These are phyloP conservation scores for Paracanthobrama guichenoti DNA, from an alignment of 2,113 vertebrate species.

Conservation along the genomic window DNA sequence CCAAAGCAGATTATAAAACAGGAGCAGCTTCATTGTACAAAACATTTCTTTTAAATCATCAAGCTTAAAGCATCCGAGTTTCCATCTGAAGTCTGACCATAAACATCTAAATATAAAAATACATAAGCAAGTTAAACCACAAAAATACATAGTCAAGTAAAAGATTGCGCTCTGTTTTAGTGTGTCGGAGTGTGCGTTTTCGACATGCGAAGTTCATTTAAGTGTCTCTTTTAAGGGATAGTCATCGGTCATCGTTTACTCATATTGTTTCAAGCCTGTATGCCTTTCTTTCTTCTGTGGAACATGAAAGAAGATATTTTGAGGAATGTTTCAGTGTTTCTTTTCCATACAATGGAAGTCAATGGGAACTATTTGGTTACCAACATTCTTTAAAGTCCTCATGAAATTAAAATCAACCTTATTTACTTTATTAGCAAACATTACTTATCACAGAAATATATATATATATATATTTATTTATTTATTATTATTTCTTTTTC, in stretches of 20 bases:
- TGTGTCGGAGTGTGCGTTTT: background rate
- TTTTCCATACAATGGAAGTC: background rate
- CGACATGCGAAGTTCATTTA: constrained; percentile 3
- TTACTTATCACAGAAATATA: too few species aligned
- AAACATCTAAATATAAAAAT: background rate
- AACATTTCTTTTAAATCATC: background rate
- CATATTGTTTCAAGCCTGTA: background rate
- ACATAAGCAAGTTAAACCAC: background rate
- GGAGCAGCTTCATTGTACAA: background rate
- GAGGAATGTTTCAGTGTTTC: background rate
- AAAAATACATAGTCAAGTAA: constrained; percentile 1
- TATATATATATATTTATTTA: too few species aligned
- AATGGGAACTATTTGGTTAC: background rate
- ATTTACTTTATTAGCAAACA: too few species aligned
- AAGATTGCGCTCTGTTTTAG: background rate
- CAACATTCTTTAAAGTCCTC: background rate
- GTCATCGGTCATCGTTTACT: background rate
- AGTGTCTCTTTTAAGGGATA: background rate
- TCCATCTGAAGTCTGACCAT: background rate
- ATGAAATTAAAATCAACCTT: too few species aligned
- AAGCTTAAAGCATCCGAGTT: background rate
- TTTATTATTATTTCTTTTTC: too few species aligned
- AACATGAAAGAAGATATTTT: constrained; percentile 5
- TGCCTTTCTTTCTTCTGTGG: background rate
- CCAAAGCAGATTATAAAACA: background rate